Percentiles rank a stretch among this genome's conserved stretches.
These are phyloP conservation scores for Spea multiplicata DNA, from an alignment of 2,113 vertebrate species.

Conservation along the genomic window DNA sequence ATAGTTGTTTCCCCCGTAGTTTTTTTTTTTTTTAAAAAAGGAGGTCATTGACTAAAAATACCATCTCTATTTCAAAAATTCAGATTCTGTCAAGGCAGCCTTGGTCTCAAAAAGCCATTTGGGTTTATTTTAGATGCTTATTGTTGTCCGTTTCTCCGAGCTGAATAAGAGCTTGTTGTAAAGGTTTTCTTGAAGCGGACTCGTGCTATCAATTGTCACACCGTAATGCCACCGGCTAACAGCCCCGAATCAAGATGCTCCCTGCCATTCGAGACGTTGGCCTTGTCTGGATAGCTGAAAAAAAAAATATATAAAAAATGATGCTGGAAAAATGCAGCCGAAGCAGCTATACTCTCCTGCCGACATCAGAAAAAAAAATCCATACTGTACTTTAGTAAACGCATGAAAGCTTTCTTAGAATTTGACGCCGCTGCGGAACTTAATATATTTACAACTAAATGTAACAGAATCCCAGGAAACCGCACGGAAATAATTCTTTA, in stretches of 20 bases:
- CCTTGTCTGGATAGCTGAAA: background rate
- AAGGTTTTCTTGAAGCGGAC: slow-evolving; percentile 7
- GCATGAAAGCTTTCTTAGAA: too few relatives aligned
- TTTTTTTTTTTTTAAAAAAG: background rate
- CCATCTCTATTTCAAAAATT: background rate
- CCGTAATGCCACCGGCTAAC: slow-evolving; percentile 11
- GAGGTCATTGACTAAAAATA: background rate
- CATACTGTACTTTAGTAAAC: too few relatives aligned
- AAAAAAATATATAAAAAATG: background rate
- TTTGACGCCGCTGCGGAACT: too few relatives aligned
- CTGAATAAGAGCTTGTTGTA: slow-evolving; percentile 3
- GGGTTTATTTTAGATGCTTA: background rate
- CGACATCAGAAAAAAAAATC: too few relatives aligned
- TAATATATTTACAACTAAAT: too few relatives aligned
- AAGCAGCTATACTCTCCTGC: background rate
- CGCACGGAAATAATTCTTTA: too few relatives aligned
- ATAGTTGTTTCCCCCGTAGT: background rate
- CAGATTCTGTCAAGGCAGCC: background rate
- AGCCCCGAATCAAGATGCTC: slow-evolving; percentile 21
- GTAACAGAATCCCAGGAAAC: too few relatives aligned
- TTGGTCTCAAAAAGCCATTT: too few relatives aligned
- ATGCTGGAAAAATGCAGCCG: background rate
- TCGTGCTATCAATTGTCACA: slow-evolving; percentile 7
- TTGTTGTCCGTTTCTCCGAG: background rate
- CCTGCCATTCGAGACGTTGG: slow-evolving; percentile 7